phyloP scores from a whole-genome alignment of 2,888 invertebrate genomes.

The Sarcophaga rosellei region DNA sequence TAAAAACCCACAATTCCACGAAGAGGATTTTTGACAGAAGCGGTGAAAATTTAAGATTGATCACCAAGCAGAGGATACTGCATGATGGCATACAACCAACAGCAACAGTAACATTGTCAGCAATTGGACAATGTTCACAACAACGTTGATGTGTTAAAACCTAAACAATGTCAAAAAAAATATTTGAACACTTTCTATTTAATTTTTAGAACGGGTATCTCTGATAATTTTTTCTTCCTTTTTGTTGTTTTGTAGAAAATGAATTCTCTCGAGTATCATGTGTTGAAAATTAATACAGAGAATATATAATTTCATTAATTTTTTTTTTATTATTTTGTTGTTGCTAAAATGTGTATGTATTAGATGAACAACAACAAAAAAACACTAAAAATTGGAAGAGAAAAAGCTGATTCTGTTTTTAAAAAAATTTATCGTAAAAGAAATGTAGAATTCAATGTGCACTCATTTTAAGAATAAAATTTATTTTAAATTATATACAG shows the following conservation, averaged over 20 bases:
- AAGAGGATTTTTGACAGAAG: slow-evolving; percentile 78
- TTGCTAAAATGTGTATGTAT: no score
- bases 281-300: slow-evolving; percentile 55
- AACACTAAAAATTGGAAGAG: slow-evolving; percentile 1
- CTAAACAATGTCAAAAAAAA: slow-evolving; percentile 75
- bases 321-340: no score
- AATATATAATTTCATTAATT: slow-evolving; percentile 57
- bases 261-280: slow-evolving; percentile 52
- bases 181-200: slow-evolving; percentile 32
- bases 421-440: no score
- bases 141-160: slow-evolving; percentile 73
- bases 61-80: slow-evolving; percentile 77
- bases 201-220: slow-evolving; percentile 27
- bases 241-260: not conserved
- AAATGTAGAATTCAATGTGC: no score
- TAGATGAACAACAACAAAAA: not conserved
- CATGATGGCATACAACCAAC: slow-evolving; percentile 44
- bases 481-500: no score
- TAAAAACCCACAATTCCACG: slow-evolving; percentile 4
- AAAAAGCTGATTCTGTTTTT: not conserved
- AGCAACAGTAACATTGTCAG: slow-evolving; percentile 2
- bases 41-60: slow-evolving; percentile 82
- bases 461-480: no score
- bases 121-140: slow-evolving; percentile 47
- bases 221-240: not conserved